Evolutionary conservation across 2,113 vertebrate species (phyloP), one percentile per base, ranked within the genome.

Genomic region (Prochilodus magdalenae): DNA sequence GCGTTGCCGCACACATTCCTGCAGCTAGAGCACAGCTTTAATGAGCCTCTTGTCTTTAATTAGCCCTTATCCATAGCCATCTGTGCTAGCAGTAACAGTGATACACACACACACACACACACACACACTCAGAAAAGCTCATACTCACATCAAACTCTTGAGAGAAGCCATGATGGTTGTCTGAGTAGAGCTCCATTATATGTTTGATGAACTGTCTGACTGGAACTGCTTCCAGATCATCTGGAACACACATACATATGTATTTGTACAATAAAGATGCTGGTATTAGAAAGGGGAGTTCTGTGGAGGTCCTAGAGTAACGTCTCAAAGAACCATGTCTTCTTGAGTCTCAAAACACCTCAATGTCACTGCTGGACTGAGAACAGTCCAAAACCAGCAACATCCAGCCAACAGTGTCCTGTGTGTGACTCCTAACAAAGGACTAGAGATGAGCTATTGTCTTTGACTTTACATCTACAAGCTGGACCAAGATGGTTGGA

Each of bases 121-220:
- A 36, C 3, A 69, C n/a, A n/a, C n/a, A n/a, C 77, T 60, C 22
- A 40, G 74, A 74, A 79, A 59, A 83, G 15, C 69, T 62, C 36
- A 67, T 55, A 76, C 84, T 83, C 73, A 83, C 85, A 75, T 99
- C 97, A 90, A 99, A 99, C 89, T 99, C 97, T 89, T 99, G 96
- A 0, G 97, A 96, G 87, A 99, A 99, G 71, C 97, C 97, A 81
- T 97, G 97, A 86, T 98, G 95, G 94, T 96, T 98, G 92, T 98
- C 97, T 85, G 96, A 96, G 88, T 98, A 98, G 44, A 99, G 96
- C 86, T 98, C 96, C 92, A 95, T 94, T 89, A 98, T 92, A 90
- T 98, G 98, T 95, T 99, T 99, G 76, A 98, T 88, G 77, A 99
- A 99, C 90, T 97, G 97, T 92, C 97, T 97, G 85, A 99, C 96